Evolutionary conservation across 2,797 vertebrate species (phyloP).

Genomic region (Tragelaphus eurycerus): DNA sequence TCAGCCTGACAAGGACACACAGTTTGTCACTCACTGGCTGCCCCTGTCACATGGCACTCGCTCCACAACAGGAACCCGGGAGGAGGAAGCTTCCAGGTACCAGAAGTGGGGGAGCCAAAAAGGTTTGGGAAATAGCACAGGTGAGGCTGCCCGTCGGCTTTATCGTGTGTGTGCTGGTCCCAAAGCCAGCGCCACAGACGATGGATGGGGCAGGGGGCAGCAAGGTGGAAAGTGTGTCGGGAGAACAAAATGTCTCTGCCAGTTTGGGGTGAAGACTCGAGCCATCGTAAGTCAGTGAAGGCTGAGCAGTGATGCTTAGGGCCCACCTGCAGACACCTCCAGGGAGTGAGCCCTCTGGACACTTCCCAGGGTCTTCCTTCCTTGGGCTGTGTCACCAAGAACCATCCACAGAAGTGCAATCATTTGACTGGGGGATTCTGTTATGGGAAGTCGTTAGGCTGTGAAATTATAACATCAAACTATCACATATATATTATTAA

Average conservation of each 20-base stretch:
- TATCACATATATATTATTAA: neutral
- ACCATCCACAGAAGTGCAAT: neutral
- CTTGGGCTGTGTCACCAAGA: rapidly evolving
- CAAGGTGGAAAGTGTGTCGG: neutral
- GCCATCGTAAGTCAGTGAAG: neutral
- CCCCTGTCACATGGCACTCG: rapidly evolving
- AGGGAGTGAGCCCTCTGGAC: neutral
- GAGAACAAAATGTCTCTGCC: neutral
- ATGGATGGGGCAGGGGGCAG: neutral
- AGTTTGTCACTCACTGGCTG: neutral
- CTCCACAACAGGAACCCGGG: rapidly evolving
- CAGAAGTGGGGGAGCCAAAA: too few relatives aligned
- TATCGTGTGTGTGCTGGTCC: neutral
- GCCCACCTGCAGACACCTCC: neutral
- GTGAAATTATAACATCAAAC: neutral
- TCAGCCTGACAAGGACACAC: neutral
- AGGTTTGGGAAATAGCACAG: neutral
- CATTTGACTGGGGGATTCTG: neutral
- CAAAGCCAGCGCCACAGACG: neutral
- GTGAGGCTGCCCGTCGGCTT: neutral
- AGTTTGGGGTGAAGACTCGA: neutral
- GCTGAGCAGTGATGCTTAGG: neutral
- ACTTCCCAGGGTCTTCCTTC: neutral
- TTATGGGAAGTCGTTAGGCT: neutral
- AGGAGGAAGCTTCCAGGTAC: neutral